Percentiles rank a stretch among this genome's conserved stretches.
phyloP scores from a whole-genome alignment of 2,888 invertebrate genomes.

The Pristionchus exspectatus region DNA sequence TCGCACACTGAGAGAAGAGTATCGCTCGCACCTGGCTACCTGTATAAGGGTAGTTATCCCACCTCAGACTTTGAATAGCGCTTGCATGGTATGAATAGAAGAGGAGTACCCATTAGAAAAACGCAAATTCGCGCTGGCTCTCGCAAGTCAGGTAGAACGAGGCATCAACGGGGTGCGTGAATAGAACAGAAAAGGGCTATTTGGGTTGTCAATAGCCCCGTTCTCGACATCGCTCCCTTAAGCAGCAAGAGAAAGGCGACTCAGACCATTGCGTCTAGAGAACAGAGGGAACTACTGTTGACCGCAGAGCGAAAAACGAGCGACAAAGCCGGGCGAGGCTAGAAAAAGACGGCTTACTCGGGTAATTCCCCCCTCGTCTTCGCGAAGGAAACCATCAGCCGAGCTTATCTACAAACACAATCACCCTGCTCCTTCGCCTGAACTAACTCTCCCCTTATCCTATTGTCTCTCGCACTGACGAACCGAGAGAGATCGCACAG shows the following conservation, averaged over 20 bases:
- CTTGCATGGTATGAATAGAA: not conserved
- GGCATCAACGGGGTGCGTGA: not conserved
- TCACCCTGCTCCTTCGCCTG: not conserved
- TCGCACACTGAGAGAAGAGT: not conserved
- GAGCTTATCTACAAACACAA: constrained; percentile 30
- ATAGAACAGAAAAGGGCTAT: not conserved
- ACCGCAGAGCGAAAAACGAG: constrained; percentile 12
- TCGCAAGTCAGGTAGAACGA: not conserved
- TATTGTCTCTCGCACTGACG: no score
- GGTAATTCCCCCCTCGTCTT: constrained; percentile 9
- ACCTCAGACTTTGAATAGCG: constrained; percentile 11
- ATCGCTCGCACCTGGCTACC: constrained; percentile 23
- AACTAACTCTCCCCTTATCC: no score
- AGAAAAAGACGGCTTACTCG: constrained; percentile 14
- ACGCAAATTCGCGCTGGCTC: not conserved
- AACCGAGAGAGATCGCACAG: no score
- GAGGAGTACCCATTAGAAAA: not conserved
- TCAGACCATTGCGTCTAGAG: not conserved
- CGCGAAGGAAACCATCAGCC: constrained; percentile 2
- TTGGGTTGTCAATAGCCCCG: not conserved
- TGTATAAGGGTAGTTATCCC: constrained; percentile 14
- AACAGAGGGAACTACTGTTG: not conserved
- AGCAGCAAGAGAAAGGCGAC: not conserved
- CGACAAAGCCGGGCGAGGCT: not conserved
- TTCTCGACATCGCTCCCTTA: not conserved